Evolutionary conservation across 1,140 invertebrate genomes (phyloP).

Genomic region (Bombus waltoni): DNA sequence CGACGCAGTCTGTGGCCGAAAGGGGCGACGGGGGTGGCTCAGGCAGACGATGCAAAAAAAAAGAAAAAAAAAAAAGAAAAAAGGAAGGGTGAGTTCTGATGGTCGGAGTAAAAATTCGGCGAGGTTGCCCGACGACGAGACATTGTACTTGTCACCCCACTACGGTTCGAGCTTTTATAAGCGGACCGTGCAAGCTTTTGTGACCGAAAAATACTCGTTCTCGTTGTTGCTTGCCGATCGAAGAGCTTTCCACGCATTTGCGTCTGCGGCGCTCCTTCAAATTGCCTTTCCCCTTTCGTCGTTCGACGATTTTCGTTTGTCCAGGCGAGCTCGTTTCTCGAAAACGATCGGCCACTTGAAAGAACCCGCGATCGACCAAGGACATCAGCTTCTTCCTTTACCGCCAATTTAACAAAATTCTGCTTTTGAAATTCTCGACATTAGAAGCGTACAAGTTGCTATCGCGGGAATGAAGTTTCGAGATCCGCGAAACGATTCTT

Average conservation of each 20-base stretch:
- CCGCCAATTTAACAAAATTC: too few relatives aligned
- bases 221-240: constrained; percentile 27
- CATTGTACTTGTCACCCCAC: constrained; percentile 55
- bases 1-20: constrained; percentile 24
- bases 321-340: not conserved
- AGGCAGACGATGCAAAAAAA: constrained; percentile 24
- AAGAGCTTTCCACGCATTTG: constrained; percentile 2
- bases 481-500: too few relatives aligned
- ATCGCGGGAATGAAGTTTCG: too few relatives aligned
- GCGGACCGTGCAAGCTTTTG: constrained; percentile 21
- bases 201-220: constrained; percentile 28
- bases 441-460: too few relatives aligned
- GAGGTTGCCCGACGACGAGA: constrained; percentile 44
- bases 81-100: constrained; percentile 37
- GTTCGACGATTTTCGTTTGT: not conserved
- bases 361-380: not conserved
- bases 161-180: constrained; percentile 34
- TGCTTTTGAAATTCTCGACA: too few relatives aligned
- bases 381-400: too few relatives aligned
- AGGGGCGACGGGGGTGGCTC: not conserved
- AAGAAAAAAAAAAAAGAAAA: not conserved
- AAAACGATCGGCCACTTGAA: not conserved
- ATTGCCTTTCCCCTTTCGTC: not conserved
- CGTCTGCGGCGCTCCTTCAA: not conserved
- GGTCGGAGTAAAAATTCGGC: constrained; percentile 51